A percentile compares a stretch with the other conserved stretches of the same genome.
Evolutionary conservation across 2,113 vertebrate species (phyloP).

Genomic region (Hippocampus barbouri): DNA sequence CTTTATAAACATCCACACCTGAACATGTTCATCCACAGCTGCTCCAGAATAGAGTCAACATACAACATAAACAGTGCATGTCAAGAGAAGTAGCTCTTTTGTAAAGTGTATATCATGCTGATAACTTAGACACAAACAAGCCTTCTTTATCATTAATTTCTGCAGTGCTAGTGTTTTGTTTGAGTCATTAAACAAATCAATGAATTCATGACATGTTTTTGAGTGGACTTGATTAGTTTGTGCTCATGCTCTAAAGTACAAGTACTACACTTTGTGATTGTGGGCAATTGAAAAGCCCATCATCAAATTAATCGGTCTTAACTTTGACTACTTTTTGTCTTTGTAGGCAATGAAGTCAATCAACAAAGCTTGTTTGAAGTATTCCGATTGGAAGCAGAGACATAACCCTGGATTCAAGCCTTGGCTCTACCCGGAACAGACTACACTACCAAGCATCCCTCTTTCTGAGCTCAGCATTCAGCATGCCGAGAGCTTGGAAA

Average conservation of each 20-base stretch:
- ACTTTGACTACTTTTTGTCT: background rate
- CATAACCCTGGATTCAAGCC: constrained; percentile 85
- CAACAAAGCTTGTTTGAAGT: constrained; percentile 87
- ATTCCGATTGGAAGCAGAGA: constrained; percentile 86
- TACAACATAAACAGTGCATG: background rate
- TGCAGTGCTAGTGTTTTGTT: too few relatives aligned
- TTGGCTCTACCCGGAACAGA: constrained; percentile 92
- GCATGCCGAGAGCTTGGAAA: constrained; percentile 88
- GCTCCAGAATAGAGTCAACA: background rate
- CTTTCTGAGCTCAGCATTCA: constrained; percentile 85
- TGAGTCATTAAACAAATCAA: too few relatives aligned
- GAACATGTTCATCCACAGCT: background rate
- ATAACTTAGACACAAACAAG: too few relatives aligned
- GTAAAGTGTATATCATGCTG: too few relatives aligned
- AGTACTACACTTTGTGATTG: background rate
- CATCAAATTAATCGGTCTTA: background rate
- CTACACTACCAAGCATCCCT: constrained; percentile 76
- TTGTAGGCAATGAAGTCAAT: constrained; percentile 89
- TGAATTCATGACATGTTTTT: too few relatives aligned
- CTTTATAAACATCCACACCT: background rate
- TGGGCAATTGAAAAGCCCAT: background rate
- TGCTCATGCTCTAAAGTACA: background rate
- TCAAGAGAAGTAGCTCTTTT: background rate
- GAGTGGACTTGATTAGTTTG: background rate
- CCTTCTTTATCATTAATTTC: too few relatives aligned